Evolutionary conservation across 2,113 vertebrate species (phyloP), one percentile per base, ranked within the genome.

Genomic region (Pollachius pollachius): DNA sequence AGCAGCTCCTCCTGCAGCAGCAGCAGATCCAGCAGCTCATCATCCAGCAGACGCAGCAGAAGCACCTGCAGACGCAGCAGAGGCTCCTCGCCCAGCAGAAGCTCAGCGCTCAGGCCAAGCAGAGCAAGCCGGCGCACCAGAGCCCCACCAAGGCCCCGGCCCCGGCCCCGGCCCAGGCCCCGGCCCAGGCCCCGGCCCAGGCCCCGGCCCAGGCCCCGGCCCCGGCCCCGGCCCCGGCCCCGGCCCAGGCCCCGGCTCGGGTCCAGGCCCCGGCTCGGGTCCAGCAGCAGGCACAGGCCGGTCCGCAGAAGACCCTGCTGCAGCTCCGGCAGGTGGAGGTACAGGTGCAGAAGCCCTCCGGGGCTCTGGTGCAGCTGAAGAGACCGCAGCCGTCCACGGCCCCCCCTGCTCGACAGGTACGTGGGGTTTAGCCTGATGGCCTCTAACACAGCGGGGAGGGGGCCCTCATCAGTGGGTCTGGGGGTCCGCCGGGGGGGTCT

Each of bases 31-130:
- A 90, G 83, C 86, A 88, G 71, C 86, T 89, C 27, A 85, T 89
- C 84, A 87, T 90, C 9, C 82, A 87, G 73, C 90, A 87, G 17
- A 91, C 85, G 3, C 87, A 89, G 12, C 88, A 89, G 78, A 89
- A 87, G 23, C 87, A 87, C 75, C 74, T 81, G 4, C 84, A 76
- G 79, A 82, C 78, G 23, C 68, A 65, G 67, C 18, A 70, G 68
- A 74, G 41, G 23, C 69, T 56, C 27, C 75, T 84, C 21, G 68
- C 69, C 0, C 82, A 88, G 52, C 83, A 82, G 62, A 87, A 81
- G 23, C 59, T 34, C 37, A 48, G 6, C 13, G 54, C 54, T 16
- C 54, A 57, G 54, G n/a, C 54, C 54, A 57, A 57, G 15, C 54
- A 16, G 54, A 21, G 21, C 9, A 15, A 54, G 23, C 76, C 69